Percentiles rank a stretch among this genome's conserved stretches.
phyloP scores from a whole-genome alignment of 2,888 invertebrate genomes.

The Brassicogethes aeneus region DNA sequence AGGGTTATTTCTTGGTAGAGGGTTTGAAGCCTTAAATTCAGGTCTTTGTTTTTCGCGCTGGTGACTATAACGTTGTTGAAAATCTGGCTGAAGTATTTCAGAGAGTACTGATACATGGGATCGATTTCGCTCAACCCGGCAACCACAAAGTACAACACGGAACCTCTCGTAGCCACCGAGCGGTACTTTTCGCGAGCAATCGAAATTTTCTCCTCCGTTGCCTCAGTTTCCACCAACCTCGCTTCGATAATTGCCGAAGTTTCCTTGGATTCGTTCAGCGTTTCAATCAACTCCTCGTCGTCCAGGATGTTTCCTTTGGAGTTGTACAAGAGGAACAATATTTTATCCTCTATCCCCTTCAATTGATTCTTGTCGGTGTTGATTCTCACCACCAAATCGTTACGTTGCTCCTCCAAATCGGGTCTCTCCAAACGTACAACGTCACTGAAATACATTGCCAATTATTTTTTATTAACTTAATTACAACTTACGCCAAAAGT shows the following conservation, averaged over 20 bases:
- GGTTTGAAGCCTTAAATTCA: conserved; percentile 58
- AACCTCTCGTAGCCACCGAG: conserved; percentile 77
- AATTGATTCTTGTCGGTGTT: conserved; percentile 78
- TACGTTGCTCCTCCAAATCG: conserved; percentile 73
- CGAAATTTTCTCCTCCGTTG: conserved; percentile 79
- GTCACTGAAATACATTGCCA: too few species aligned
- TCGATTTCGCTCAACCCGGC: conserved; percentile 83
- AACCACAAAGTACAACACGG: conserved; percentile 85
- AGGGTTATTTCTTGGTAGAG: conserved; percentile 70
- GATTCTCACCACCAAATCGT: conserved; percentile 75
- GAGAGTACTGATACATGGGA: conserved; percentile 93
- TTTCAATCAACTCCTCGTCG: conserved; percentile 87
- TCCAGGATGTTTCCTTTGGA: conserved; percentile 87
- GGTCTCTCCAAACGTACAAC: conserved; percentile 88
- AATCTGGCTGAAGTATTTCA: conserved; percentile 82
- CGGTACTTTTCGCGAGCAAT: conserved; percentile 80
- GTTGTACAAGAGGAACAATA: conserved; percentile 69
- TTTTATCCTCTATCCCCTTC: conserved; percentile 82
- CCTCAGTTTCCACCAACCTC: conserved; percentile 77
- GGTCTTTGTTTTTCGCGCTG: conserved; percentile 57
- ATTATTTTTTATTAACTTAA: too few species aligned
- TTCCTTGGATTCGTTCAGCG: conserved; percentile 84
- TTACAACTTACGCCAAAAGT: conserved; percentile 68
- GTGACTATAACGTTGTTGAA: conserved; percentile 73
- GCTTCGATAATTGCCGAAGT: conserved; percentile 84